These are phyloP conservation scores for Agonopterix arenella DNA, from an alignment of 2,888 invertebrate species.

Conservation along the genomic window DNA sequence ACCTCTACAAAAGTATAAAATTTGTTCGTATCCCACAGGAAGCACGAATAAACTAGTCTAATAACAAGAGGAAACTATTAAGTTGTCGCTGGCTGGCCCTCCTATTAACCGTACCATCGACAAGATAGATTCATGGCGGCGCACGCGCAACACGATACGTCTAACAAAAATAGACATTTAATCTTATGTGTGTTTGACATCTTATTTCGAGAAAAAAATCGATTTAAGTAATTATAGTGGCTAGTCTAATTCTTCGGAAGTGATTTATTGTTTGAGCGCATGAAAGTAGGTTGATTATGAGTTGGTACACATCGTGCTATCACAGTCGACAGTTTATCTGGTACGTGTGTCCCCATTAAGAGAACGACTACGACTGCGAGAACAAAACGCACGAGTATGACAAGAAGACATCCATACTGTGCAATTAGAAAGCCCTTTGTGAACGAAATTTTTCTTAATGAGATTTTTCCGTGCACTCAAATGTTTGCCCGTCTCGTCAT, in stretches of 20 bases:
- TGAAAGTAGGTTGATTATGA: constrained; percentile 4
- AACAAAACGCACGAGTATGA: constrained; percentile 10
- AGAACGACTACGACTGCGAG: constrained; percentile 1
- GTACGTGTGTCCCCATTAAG: constrained; percentile 10
- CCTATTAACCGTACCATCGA: constrained; percentile 53
- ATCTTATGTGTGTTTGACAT: constrained; percentile 17
- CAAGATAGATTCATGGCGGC: constrained; percentile 55
- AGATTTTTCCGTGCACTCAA: constrained; percentile 39
- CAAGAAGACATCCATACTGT: constrained; percentile 24
- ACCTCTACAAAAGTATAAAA: constrained; percentile 6
- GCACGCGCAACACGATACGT: constrained; percentile 21
- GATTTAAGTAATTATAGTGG: neutral
- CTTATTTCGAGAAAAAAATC: constrained; percentile 16
- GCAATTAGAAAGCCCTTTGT: constrained; percentile 49
- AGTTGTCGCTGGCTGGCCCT: constrained; percentile 55
- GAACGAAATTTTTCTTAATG: constrained; percentile 32
- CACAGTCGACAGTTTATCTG: constrained; percentile 3
- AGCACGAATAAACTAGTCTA: constrained; percentile 10
- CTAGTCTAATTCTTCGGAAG: too few species aligned
- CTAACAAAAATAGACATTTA: constrained; percentile 39
- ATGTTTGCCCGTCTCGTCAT: constrained; percentile 27
- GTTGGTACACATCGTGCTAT: constrained; percentile 1
- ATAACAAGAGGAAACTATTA: constrained; percentile 62
- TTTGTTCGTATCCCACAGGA: constrained; percentile 15
- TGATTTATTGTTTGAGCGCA: too few species aligned